Percentiles rank a stretch among this genome's conserved stretches.
Conservation (phyloP, 2,888 invertebrate genomes). For the Caradrina clavipalpis region DNA sequence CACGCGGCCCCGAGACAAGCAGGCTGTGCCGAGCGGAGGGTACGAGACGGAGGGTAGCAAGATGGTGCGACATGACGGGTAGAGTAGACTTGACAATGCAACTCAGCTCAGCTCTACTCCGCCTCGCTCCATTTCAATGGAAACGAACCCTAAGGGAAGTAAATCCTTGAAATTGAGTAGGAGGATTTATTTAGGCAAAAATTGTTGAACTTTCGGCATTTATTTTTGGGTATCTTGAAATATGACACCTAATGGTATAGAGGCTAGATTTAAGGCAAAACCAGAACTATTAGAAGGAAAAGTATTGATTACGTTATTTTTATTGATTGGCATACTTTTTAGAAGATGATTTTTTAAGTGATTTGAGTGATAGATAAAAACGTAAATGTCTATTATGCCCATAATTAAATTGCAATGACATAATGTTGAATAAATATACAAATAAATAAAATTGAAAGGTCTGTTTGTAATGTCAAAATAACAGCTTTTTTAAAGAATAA, state of each 20-base stretch:
- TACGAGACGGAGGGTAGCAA: no score
- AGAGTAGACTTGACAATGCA: no score
- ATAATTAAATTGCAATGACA: no score
- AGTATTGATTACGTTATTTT: slow-evolving; percentile 23
- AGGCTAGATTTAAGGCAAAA: slow-evolving; percentile 1
- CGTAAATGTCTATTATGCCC: background rate
- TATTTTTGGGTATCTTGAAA: slow-evolving; percentile 34
- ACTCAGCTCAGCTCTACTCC: no score
- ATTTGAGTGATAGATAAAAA: slow-evolving; percentile 15
- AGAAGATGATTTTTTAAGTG: background rate
- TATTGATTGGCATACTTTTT: slow-evolving; percentile 4
- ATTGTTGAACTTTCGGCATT: slow-evolving; percentile 30
- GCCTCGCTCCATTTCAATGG: no score
- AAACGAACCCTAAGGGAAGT: slow-evolving; percentile 12
- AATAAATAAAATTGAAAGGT: no score
- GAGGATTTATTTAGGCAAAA: slow-evolving; percentile 22
- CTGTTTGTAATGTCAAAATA: no score
- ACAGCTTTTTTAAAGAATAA: no score
- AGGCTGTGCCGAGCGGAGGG: no score
- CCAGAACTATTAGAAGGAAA: slow-evolving; percentile 13
- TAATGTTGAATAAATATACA: no score
- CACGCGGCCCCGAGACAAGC: no score
- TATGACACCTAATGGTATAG: slow-evolving; percentile 19
- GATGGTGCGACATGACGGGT: no score
- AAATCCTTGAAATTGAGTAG: slow-evolving; percentile 55